phyloP scores from a whole-genome alignment of 37 sponge, comb jelly and placozoan species.

The Spongilla lacustris region DNA sequence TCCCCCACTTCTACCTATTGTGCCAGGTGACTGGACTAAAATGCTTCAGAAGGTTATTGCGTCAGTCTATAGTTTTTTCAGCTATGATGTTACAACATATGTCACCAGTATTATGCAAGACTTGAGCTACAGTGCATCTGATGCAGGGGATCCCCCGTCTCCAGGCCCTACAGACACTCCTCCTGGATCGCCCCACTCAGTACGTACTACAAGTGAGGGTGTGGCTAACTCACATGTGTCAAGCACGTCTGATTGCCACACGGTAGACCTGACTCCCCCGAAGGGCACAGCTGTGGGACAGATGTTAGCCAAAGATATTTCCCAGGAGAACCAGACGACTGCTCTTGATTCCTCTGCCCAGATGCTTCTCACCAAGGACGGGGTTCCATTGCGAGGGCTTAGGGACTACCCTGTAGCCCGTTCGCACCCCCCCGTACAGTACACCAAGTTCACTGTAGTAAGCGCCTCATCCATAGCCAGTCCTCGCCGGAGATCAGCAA shows the following conservation, averaged over 20 bases:
- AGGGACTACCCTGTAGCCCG: not conserved
- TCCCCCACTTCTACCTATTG: not conserved
- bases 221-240: not conserved
- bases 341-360: not conserved
- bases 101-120: conserved; percentile 20
- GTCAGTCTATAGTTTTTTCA: conserved; percentile 60
- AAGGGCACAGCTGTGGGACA: not conserved
- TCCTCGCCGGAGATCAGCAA: not conserved
- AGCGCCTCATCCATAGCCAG: conserved; percentile 35
- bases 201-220: not conserved
- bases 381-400: not conserved
- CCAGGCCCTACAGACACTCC: not conserved
- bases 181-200: conserved; percentile 5
- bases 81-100: conserved; percentile 52
- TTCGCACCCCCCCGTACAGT: conserved; percentile 45
- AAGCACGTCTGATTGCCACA: too few relatives aligned
- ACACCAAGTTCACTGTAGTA: conserved; percentile 63
- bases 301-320: not conserved
- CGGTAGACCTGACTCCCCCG: not conserved
- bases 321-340: conserved; percentile 14
- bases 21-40: conserved; percentile 58
- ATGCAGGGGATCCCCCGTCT: not conserved
- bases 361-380: not conserved
- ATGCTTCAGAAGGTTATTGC: conserved; percentile 41
- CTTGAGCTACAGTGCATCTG: not conserved